Conservation (phyloP, 1,140 invertebrate species). For the Micrasema longulum region DNA sequence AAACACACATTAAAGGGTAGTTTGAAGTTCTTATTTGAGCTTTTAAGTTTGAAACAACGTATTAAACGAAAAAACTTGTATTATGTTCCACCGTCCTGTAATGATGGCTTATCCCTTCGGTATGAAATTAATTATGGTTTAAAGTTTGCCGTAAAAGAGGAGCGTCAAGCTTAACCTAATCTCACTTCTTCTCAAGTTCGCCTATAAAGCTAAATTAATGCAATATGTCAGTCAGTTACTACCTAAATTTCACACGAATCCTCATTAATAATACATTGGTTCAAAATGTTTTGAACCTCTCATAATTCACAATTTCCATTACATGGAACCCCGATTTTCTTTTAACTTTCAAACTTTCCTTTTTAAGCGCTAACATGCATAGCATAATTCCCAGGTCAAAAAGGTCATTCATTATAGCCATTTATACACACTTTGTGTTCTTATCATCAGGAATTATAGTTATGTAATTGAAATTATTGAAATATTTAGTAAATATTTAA, state of each 20-base stretch:
- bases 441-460: no score
- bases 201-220: conserved; percentile 34
- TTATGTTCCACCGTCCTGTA: not conserved
- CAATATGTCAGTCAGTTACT: conserved; percentile 29
- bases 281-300: conserved; percentile 26
- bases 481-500: no score
- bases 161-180: conserved; percentile 10
- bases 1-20: no score
- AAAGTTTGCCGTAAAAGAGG: conserved; percentile 13
- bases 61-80: not conserved
- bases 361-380: no score
- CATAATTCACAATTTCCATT: conserved; percentile 11
- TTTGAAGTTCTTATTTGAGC: no score
- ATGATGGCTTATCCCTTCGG: conserved; percentile 12
- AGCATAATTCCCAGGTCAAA: no score
- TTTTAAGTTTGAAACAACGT: no score
- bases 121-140: conserved; percentile 19
- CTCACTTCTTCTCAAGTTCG: conserved; percentile 22
- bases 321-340: conserved; percentile 4
- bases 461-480: no score
- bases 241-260: conserved; percentile 27
- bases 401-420: no score
- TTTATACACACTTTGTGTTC: no score
- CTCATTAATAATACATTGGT: conserved; percentile 37
- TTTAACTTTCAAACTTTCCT: no score